Percentiles rank a stretch among this genome's conserved stretches.
Evolutionary conservation across 2,888 invertebrate species (phyloP).

Genomic region (Ariolimax columbianus): DNA sequence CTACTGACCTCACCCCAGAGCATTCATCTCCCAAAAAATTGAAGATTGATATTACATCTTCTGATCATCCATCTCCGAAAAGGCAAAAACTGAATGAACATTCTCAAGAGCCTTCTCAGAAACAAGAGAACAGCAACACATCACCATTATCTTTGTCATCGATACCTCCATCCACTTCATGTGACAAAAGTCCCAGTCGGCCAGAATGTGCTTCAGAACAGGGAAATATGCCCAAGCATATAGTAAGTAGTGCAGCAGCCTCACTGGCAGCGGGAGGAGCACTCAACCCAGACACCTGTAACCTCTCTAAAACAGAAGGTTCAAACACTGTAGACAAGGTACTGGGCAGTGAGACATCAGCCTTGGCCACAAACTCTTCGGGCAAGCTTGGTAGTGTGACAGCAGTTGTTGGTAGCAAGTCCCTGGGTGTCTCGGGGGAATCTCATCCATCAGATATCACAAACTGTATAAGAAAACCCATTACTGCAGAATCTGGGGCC

Average conservation of each 20-base stretch:
- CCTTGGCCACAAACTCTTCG: constrained; percentile 2
- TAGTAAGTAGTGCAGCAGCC: neutral
- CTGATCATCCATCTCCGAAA: constrained; percentile 41
- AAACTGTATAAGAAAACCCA: constrained; percentile 20
- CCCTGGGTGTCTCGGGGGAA: constrained; percentile 13
- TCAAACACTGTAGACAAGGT: constrained; percentile 1
- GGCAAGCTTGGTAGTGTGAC: neutral
- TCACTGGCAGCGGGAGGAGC: neutral
- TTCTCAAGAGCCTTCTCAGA: constrained; percentile 2
- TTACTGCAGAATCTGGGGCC: constrained; percentile 4
- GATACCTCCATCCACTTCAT: constrained; percentile 19
- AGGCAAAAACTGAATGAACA: constrained; percentile 32
- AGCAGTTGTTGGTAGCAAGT: constrained; percentile 21
- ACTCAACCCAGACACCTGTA: constrained; percentile 2
- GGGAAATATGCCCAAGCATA: constrained; percentile 30
- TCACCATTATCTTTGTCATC: constrained; percentile 4
- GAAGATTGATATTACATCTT: constrained; percentile 37
- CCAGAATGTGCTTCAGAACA: constrained; percentile 38
- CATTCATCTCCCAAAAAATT: constrained; percentile 47
- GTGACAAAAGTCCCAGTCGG: constrained; percentile 7
- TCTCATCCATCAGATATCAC: constrained; percentile 13
- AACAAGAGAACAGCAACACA: neutral
- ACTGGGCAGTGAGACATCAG: neutral
- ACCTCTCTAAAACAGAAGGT: constrained; percentile 4
- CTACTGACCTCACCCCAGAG: constrained; percentile 44